Conservation (phyloP, 2,113 vertebrate genomes). For the Cyphomyrus plagiostoma region DNA sequence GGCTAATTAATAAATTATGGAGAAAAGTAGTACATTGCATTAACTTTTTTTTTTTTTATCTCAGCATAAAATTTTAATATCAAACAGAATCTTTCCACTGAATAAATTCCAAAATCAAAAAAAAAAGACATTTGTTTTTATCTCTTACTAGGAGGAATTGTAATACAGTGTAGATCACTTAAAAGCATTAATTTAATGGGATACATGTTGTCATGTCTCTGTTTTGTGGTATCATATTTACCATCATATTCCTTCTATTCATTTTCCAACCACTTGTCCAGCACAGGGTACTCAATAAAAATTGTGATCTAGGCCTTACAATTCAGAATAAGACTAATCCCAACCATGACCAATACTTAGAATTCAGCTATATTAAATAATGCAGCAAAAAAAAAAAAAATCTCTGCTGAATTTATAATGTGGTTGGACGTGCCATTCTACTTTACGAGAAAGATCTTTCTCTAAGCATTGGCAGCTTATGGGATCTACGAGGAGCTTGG, state of each 20-base stretch:
- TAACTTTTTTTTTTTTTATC: background rate
- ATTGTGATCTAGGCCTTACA: background rate
- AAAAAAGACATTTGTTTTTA: background rate
- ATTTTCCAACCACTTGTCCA: background rate
- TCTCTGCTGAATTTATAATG: background rate
- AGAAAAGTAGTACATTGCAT: constrained; percentile 20
- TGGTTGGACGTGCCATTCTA: background rate
- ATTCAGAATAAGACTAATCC: background rate
- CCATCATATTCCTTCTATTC: background rate
- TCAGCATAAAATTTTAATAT: constrained; percentile 14
- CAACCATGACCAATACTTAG: background rate
- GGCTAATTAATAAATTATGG: constrained; percentile 21
- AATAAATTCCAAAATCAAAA: constrained; percentile 13
- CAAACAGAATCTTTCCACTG: constrained; percentile 21
- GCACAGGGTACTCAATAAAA: background rate
- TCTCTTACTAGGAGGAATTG: background rate
- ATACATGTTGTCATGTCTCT: background rate
- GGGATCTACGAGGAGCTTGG: background rate
- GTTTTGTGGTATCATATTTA: background rate
- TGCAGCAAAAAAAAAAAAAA: background rate
- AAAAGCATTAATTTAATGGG: background rate
- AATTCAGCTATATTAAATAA: background rate
- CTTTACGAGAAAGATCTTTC: background rate
- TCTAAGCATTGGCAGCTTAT: background rate
- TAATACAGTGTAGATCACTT: background rate